Conservation (phyloP, 2,888 invertebrate genomes). For the Erynnis tages region DNA sequence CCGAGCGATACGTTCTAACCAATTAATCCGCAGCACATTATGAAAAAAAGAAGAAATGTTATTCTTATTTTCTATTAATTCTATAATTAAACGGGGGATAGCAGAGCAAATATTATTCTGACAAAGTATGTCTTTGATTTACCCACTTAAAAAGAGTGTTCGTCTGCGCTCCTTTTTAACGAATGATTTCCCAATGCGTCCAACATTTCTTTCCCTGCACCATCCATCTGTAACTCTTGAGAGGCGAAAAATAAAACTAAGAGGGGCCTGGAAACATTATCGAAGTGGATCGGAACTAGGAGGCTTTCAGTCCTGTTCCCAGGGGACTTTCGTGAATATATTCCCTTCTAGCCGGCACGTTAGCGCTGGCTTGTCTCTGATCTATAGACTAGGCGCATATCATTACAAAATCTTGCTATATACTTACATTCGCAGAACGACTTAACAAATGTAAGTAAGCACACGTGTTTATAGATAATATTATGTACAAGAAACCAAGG, state of each 20-base stretch:
- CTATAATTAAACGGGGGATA: too few relatives aligned
- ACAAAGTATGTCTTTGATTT: conserved; percentile 18
- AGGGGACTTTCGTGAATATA: conserved; percentile 38
- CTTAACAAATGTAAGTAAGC: too few relatives aligned
- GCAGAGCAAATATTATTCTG: background rate
- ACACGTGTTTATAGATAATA: too few relatives aligned
- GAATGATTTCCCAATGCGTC: conserved; percentile 37
- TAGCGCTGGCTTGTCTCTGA: conserved; percentile 8
- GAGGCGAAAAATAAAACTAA: conserved; percentile 47
- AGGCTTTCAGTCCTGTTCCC: conserved; percentile 52
- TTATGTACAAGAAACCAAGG: too few relatives aligned
- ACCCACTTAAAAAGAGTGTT: conserved; percentile 20
- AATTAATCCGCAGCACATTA: background rate
- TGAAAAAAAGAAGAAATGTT: too few relatives aligned
- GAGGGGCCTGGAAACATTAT: conserved; percentile 50
- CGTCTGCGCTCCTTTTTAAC: conserved; percentile 33
- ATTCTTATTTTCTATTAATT: too few relatives aligned
- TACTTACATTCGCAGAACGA: too few relatives aligned
- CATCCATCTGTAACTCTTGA: conserved; percentile 34
- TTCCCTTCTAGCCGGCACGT: conserved; percentile 10
- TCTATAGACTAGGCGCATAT: conserved; percentile 7
- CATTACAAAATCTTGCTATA: too few relatives aligned
- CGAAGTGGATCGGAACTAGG: conserved; percentile 48
- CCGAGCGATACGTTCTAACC: conserved; percentile 36
- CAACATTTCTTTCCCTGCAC: conserved; percentile 24